phyloP scores from a whole-genome alignment of 2,797 vertebrate genomes.

The Neoniphon sammara region DNA sequence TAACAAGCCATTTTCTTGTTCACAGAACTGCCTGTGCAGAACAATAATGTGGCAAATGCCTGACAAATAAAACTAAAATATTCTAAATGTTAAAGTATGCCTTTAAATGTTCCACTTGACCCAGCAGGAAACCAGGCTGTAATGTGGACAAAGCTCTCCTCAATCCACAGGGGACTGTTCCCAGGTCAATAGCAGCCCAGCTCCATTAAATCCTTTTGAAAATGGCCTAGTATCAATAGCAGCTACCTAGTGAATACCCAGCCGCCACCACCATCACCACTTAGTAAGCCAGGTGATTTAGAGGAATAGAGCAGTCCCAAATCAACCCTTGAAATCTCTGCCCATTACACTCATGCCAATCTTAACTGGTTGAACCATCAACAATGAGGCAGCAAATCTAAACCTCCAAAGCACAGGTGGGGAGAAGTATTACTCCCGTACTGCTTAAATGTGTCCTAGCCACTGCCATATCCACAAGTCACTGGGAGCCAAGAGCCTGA shows the following conservation, averaged over 20 bases:
- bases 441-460: not conserved
- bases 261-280: slow-evolving; percentile 38
- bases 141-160: not conserved
- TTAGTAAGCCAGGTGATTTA: slow-evolving; percentile 35
- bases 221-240: not conserved
- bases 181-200: not conserved
- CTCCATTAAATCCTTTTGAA: not conserved
- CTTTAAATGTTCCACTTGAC: not conserved
- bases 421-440: not conserved
- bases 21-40: not conserved
- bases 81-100: not conserved
- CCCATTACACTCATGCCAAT: slow-evolving; percentile 6
- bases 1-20: too few relatives aligned
- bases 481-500: not conserved
- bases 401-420: not conserved
- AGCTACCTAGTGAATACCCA: slow-evolving; percentile 43
- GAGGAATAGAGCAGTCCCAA: slow-evolving; percentile 48
- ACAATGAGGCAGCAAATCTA: not conserved
- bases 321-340: slow-evolving; percentile 68
- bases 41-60: not conserved
- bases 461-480: not conserved
- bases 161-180: not conserved
- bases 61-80: not conserved
- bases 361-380: not conserved
- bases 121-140: not conserved